Evolutionary conservation across 1,140 invertebrate species (phyloP).

Genomic region (Capitella teleta): DNA sequence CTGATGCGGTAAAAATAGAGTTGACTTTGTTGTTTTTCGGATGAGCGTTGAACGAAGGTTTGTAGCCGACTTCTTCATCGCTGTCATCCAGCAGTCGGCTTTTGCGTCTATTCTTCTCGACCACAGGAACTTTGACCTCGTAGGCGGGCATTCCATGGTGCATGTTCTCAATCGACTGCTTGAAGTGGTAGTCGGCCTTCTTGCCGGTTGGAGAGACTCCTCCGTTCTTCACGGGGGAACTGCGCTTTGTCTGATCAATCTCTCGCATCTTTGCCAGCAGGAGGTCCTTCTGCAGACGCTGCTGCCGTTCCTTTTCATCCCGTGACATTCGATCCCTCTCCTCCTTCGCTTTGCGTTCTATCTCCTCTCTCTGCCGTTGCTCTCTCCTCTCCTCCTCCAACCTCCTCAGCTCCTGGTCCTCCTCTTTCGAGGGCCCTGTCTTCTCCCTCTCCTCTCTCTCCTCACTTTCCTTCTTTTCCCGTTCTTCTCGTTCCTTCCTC

Average conservation of each 20-base stretch:
- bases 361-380: conserved; percentile 4
- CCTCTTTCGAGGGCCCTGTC: background rate
- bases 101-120: conserved; percentile 12
- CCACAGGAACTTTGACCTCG: conserved; percentile 20
- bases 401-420: background rate
- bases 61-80: conserved; percentile 18
- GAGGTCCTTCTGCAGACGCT: conserved; percentile 10
- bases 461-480: background rate
- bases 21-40: background rate
- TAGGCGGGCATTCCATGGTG: conserved; percentile 25
- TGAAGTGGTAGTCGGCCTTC: conserved; percentile 14
- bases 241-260: conserved; percentile 7
- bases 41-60: conserved; percentile 18
- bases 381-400: background rate
- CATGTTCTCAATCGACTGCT: conserved; percentile 23
- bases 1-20: no score
- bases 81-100: conserved; percentile 2
- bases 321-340: background rate
- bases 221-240: background rate
- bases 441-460: background rate
- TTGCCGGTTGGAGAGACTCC: background rate
- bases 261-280: conserved; percentile 7
- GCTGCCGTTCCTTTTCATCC: background rate
- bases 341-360: conserved; percentile 1
- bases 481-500: background rate